Percentiles rank a stretch among this genome's conserved stretches.
These are phyloP conservation scores for Pelecanus crispus DNA, from an alignment of 2,113 vertebrate genomes.

Conservation along the genomic window DNA sequence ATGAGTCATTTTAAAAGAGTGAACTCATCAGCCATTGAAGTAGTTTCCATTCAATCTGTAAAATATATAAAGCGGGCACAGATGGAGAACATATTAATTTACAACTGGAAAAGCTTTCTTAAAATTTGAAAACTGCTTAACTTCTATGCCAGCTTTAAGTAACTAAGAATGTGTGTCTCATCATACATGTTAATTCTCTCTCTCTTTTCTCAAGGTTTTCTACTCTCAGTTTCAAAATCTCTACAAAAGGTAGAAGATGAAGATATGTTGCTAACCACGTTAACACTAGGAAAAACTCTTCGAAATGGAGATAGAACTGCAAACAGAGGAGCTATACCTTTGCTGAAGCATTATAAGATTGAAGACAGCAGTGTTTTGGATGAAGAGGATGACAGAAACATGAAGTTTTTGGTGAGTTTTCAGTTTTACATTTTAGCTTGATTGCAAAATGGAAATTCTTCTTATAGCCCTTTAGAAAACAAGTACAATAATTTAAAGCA, in stretches of 20 bases:
- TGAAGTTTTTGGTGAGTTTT: constrained; percentile 64
- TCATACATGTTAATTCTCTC: constrained; percentile 71
- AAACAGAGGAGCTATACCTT: constrained; percentile 23
- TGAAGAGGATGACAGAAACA: constrained; percentile 70
- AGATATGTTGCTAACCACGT: constrained; percentile 59
- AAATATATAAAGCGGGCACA: constrained; percentile 69
- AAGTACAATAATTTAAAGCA: background rate
- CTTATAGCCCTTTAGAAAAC: background rate
- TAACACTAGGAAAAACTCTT: constrained; percentile 66
- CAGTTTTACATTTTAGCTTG: background rate
- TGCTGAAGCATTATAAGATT: constrained; percentile 63
- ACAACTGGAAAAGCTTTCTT: constrained; percentile 1
- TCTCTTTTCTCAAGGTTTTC: constrained; percentile 79
- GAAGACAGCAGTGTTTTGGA: constrained; percentile 66
- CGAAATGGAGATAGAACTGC: constrained; percentile 61
- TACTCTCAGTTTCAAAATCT: constrained; percentile 71
- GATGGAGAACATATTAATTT: background rate
- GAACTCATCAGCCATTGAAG: constrained; percentile 56
- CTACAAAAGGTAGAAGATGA: constrained; percentile 71
- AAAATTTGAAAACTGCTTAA: background rate
- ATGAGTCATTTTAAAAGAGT: constrained; percentile 55
- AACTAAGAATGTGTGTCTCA: constrained; percentile 70
- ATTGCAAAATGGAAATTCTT: background rate
- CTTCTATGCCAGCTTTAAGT: background rate
- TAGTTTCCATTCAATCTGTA: constrained; percentile 61